Evolutionary conservation across 2,113 vertebrate species (phyloP).

Genomic region (Crotalus helleri): DNA sequence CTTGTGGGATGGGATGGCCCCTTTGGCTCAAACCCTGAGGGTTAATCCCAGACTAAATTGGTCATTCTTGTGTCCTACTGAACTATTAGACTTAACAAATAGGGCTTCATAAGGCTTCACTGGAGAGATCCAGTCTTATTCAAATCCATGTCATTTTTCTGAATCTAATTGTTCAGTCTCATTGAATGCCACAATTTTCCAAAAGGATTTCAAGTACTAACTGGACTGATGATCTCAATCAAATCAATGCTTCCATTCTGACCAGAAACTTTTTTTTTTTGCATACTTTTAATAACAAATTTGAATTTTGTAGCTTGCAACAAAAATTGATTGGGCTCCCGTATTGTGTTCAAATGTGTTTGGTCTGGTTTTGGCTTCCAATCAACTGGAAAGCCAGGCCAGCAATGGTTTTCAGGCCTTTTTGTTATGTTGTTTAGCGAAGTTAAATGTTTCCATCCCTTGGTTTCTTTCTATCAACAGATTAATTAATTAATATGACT

Average conservation of each 20-base stretch:
- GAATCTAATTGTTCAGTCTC: not conserved
- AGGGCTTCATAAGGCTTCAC: not conserved
- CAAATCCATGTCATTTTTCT: not conserved
- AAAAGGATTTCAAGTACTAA: not conserved
- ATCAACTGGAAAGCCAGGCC: not conserved
- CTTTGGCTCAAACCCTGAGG: not conserved
- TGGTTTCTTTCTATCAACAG: not conserved
- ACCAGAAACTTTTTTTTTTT: not conserved
- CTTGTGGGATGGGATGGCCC: too few relatives aligned
- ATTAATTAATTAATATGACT: not conserved
- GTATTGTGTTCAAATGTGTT: not conserved
- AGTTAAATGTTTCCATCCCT: not conserved
- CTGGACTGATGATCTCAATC: not conserved
- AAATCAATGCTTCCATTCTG: not conserved
- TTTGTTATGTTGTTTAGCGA: not conserved
- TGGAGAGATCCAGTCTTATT: not conserved
- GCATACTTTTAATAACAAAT: not conserved
- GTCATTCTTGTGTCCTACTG: not conserved
- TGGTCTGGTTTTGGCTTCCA: not conserved
- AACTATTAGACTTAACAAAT: not conserved
- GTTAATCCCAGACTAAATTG: not conserved
- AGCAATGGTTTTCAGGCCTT: not conserved
- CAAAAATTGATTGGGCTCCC: not conserved
- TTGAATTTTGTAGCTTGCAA: not conserved
- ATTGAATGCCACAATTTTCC: not conserved